Conservation (phyloP, 2,888 invertebrate species). For the Mystacides longicornis region DNA sequence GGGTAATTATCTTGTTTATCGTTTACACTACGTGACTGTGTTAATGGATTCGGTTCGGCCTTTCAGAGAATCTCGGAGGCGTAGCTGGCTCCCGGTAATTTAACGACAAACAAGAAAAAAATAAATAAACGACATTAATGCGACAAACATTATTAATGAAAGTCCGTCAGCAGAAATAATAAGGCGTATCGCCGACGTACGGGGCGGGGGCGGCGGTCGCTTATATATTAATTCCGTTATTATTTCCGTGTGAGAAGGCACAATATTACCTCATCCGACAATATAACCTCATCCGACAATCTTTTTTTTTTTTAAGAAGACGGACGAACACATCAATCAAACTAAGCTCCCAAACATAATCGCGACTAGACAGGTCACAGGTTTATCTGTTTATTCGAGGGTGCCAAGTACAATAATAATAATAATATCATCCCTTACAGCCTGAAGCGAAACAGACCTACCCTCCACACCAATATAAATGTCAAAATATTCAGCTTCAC, state of each 20-base stretch:
- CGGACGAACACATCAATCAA: slow-evolving; percentile 26
- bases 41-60: too few relatives aligned
- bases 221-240: neutral
- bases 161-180: too few relatives aligned
- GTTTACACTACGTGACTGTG: too few relatives aligned
- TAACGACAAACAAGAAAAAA: too few relatives aligned
- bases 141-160: too few relatives aligned
- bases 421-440: neutral
- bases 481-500: slow-evolving; percentile 8
- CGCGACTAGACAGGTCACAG: slow-evolving; percentile 22
- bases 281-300: slow-evolving; percentile 4
- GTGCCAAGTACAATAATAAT: slow-evolving; percentile 6
- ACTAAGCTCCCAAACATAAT: slow-evolving; percentile 22
- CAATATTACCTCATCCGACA: slow-evolving; percentile 2
- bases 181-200: neutral
- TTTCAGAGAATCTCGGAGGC: too few relatives aligned
- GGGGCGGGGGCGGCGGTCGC: neutral
- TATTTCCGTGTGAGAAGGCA: neutral
- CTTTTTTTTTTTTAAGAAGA: slow-evolving; percentile 17
- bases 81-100: too few relatives aligned
- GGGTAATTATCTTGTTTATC: too few relatives aligned
- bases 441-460: neutral
- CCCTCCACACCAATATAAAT: slow-evolving; percentile 12
- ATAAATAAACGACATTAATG: too few relatives aligned
- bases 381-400: slow-evolving; percentile 24